A percentile compares a stretch with the other conserved stretches of the same genome.
Conservation (phyloP, 1,140 invertebrate genomes). For the Papilio glaucus region DNA sequence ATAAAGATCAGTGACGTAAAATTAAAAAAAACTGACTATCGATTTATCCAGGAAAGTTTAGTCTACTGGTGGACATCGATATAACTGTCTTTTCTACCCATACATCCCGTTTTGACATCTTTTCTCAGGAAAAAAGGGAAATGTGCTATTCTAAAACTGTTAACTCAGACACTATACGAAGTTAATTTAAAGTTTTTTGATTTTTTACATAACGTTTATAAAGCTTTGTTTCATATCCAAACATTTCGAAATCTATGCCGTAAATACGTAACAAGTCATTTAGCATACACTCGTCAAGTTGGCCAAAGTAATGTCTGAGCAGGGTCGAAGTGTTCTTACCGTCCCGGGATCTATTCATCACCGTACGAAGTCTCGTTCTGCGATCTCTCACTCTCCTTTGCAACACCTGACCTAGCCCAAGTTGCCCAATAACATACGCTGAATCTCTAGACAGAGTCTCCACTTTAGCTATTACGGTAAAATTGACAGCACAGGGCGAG, state of each 20-base stretch:
- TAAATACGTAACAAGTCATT: constrained; percentile 88
- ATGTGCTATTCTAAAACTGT: no score
- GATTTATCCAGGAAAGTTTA: no score
- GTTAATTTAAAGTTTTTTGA: constrained; percentile 49
- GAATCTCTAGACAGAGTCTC: constrained; percentile 89
- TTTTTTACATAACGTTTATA: constrained; percentile 84
- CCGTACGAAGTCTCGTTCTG: constrained; percentile 80
- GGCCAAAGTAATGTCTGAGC: constrained; percentile 85
- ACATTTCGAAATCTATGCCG: constrained; percentile 89
- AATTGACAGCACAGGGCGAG: constrained; percentile 89
- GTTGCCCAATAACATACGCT: constrained; percentile 86
- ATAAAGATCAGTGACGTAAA: no score
- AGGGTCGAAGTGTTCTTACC: constrained; percentile 82
- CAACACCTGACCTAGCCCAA: constrained; percentile 84
- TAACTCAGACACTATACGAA: not conserved
- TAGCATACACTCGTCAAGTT: constrained; percentile 85
- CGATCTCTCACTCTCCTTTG: constrained; percentile 80
- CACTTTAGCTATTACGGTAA: constrained; percentile 86
- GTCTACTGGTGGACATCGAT: no score
- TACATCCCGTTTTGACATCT: no score
- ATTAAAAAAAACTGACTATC: no score
- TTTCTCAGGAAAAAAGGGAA: not conserved
- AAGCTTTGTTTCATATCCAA: constrained; percentile 84
- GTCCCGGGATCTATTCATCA: constrained; percentile 83
- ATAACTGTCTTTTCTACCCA: no score